phyloP scores from a whole-genome alignment of 2,113 vertebrate genomes.

The Tyto alba region DNA sequence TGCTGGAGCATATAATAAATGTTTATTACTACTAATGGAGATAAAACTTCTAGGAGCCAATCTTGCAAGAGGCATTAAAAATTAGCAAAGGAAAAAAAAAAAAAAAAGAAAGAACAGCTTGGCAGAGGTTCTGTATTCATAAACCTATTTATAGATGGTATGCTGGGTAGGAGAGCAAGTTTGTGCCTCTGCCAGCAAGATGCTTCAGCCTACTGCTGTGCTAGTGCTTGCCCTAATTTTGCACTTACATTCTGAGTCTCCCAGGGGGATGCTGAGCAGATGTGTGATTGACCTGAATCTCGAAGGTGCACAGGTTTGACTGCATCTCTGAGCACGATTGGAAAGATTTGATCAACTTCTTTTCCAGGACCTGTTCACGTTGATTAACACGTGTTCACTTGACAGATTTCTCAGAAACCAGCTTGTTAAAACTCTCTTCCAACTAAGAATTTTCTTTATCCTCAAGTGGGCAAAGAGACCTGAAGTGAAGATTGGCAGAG shows the following conservation, averaged over 20 bases:
- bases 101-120: neutral
- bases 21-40: slow-evolving; percentile 44
- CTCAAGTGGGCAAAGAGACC: neutral
- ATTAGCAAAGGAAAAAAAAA: neutral
- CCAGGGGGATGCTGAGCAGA: neutral
- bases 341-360: neutral
- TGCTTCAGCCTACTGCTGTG: slow-evolving; percentile 26
- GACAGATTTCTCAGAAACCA: neutral
- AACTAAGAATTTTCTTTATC: neutral
- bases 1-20: slow-evolving; percentile 8
- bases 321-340: neutral
- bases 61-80: slow-evolving; percentile 40
- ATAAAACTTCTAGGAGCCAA: slow-evolving; percentile 22
- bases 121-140: slow-evolving; percentile 42
- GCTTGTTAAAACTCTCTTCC: neutral
- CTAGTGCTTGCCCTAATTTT: slow-evolving; percentile 50
- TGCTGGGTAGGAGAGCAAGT: neutral
- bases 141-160: slow-evolving; percentile 47
- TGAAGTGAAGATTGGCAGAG: neutral
- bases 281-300: slow-evolving; percentile 48
- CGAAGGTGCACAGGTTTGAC: neutral
- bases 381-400: neutral
- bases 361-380: neutral
- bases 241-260: neutral
- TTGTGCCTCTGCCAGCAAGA: slow-evolving; percentile 43